Evolutionary conservation across 2,113 vertebrate genomes (phyloP).

Genomic region (Corythornis cristatus): DNA sequence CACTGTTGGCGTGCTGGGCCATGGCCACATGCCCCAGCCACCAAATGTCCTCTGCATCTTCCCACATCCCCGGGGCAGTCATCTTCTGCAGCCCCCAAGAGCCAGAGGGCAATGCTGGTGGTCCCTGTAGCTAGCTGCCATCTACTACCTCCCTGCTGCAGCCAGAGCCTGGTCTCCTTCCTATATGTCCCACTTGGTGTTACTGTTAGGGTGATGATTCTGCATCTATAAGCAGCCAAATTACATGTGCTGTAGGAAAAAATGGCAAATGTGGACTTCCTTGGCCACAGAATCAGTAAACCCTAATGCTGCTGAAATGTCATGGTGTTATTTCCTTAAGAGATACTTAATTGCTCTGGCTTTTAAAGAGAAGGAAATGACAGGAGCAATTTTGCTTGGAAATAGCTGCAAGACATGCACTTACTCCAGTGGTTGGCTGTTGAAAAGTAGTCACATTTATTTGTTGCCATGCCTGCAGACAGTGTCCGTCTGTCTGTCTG

Average conservation of each 20-base stretch:
- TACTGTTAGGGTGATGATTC: not conserved
- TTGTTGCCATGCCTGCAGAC: constrained; percentile 64
- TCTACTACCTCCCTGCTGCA: not conserved
- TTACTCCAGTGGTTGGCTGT: constrained; percentile 27
- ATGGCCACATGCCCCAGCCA: not conserved
- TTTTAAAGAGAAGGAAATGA: constrained; percentile 35
- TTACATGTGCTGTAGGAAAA: not conserved
- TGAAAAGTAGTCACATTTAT: constrained; percentile 39
- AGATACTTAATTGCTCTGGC: not conserved
- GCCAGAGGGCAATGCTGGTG: not conserved
- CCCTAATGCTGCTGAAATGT: not conserved
- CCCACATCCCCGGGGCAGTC: fast-evolving
- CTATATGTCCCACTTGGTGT: fast-evolving
- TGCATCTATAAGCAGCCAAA: not conserved
- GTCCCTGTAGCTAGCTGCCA: not conserved
- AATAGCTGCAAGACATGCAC: constrained; percentile 14
- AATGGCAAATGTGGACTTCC: not conserved
- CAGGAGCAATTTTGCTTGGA: constrained; percentile 16
- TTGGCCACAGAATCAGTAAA: not conserved
- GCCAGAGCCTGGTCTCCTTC: not conserved
- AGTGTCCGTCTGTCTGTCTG: constrained; percentile 25
- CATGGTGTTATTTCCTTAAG: not conserved
- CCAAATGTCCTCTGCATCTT: not conserved
- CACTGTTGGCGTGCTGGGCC: not conserved
- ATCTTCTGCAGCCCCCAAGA: not conserved